These are phyloP conservation scores for Eupithecia subfuscata DNA, from an alignment of 2,888 invertebrate genomes.

Conservation along the genomic window DNA sequence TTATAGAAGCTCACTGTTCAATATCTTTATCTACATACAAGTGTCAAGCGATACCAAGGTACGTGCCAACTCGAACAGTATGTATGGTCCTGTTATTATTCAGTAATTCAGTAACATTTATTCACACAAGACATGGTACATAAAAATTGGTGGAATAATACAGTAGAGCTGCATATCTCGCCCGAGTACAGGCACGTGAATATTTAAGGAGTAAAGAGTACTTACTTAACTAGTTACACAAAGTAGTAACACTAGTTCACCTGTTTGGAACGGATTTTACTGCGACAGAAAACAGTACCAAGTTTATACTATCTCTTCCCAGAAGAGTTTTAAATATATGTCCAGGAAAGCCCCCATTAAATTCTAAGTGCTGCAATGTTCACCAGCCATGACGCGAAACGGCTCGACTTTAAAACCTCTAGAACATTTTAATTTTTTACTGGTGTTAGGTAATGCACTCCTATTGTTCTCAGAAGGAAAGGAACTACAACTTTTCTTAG, in stretches of 20 bases:
- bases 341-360: slow-evolving; percentile 32
- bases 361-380: slow-evolving; percentile 29
- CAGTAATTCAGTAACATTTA: too few species aligned
- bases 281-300: not conserved
- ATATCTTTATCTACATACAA: too few species aligned
- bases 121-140: too few species aligned
- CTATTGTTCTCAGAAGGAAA: not conserved
- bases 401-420: slow-evolving; percentile 28
- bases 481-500: not conserved
- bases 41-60: too few species aligned
- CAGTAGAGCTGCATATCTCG: too few species aligned
- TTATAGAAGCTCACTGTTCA: too few species aligned
- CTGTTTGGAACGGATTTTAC: not conserved
- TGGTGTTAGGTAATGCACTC: slow-evolving; percentile 6
- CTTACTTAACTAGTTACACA: too few species aligned
- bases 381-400: slow-evolving; percentile 31
- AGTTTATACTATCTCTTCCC: slow-evolving; percentile 22
- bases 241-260: too few species aligned
- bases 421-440: slow-evolving; percentile 22
- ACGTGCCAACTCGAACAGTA: not conserved
- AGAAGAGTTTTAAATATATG: slow-evolving; percentile 31
- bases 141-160: too few species aligned
- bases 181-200: too few species aligned
- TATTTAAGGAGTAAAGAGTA: too few species aligned
- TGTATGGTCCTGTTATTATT: not conserved